A percentile compares a stretch with the other conserved stretches of the same genome.
Evolutionary conservation across 2,113 vertebrate genomes (phyloP).

Genomic region (Hippocampus guttulatus): DNA sequence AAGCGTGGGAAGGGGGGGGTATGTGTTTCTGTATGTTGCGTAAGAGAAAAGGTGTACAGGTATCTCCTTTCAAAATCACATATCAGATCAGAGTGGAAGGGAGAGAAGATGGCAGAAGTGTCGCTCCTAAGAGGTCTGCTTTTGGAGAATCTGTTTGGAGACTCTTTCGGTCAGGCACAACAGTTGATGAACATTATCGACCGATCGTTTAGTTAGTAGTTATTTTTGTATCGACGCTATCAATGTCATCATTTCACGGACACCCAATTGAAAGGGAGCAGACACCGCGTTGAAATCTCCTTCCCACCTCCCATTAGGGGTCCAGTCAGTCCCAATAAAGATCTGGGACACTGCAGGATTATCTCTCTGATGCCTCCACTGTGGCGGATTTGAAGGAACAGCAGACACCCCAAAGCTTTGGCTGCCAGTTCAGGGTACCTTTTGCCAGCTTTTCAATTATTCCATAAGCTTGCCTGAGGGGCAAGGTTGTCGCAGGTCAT

Average conservation of each 20-base stretch:
- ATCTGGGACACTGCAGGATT: conserved; percentile 65
- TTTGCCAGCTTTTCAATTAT: conserved; percentile 9
- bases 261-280: conserved; percentile 28
- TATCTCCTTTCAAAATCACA: no score
- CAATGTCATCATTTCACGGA: conserved; percentile 4
- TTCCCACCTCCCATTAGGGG: conserved; percentile 42
- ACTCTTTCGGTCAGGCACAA: no score
- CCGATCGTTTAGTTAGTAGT: neutral
- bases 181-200: no score
- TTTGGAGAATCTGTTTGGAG: no score
- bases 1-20: no score
- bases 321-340: conserved; percentile 41
- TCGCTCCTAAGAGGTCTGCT: no score
- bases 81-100: no score
- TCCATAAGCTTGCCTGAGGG: neutral
- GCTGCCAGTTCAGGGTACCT: conserved; percentile 32
- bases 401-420: conserved; percentile 25
- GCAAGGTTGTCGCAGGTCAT: neutral
- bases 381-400: conserved; percentile 30
- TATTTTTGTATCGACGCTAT: neutral
- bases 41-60: no score
- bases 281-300: conserved; percentile 36
- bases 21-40: no score
- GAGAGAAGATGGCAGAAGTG: no score
- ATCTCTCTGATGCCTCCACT: conserved; percentile 44